Evolutionary conservation across 35 echinoderm and acorn worm species (phyloP).

Genomic region (Acanthaster planci): DNA sequence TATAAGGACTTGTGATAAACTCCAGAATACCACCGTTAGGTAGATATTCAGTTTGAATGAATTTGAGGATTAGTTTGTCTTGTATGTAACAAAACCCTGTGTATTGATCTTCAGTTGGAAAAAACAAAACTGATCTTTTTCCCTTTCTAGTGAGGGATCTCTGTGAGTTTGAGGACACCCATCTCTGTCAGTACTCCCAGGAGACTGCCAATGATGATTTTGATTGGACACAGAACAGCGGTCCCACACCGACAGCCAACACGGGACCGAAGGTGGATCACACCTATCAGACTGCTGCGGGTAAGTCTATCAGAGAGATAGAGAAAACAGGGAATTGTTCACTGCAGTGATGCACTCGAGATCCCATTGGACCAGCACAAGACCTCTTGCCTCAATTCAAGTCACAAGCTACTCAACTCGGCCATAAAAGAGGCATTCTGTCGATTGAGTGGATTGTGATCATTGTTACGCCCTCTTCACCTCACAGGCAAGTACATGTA

Average conservation of each 20-base stretch:
- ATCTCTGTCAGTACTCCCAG: conserved; percentile 61
- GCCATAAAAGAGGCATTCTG: too few species aligned
- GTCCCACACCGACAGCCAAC: conserved; percentile 35
- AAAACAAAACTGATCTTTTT: not conserved
- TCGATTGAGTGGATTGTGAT: too few species aligned
- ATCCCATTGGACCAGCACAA: too few species aligned
- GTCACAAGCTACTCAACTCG: too few species aligned
- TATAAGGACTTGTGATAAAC: too few species aligned
- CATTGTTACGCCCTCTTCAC: not conserved
- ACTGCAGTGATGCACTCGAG: too few species aligned
- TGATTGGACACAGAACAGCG: conserved; percentile 45
- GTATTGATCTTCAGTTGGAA: too few species aligned
- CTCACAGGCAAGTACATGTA: conserved; percentile 62
- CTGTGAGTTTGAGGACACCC: conserved; percentile 69
- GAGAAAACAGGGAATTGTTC: not conserved
- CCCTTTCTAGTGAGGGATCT: not conserved
- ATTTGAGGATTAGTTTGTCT: too few species aligned
- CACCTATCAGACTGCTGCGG: conserved; percentile 40
- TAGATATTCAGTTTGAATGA: too few species aligned
- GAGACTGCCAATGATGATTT: conserved; percentile 36
- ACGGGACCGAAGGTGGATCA: conserved; percentile 77
- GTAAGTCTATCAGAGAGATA: not conserved
- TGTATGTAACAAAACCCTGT: too few species aligned
- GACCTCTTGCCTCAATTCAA: too few species aligned
- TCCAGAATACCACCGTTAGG: too few species aligned